Conservation (phyloP, 2,888 invertebrate genomes). For the Mesoligia furuncula region DNA sequence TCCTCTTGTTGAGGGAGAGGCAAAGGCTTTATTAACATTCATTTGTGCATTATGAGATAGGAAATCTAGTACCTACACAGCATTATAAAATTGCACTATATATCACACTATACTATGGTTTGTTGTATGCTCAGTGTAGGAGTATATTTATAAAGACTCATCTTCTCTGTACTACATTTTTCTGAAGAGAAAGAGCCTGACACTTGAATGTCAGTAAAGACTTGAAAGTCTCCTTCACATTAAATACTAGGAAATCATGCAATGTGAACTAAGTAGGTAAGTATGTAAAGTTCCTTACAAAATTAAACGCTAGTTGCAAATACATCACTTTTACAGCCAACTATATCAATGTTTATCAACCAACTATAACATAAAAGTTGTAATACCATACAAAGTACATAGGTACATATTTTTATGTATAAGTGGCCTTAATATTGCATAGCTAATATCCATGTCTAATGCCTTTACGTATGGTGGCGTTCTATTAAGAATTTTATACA, state of each 20-base stretch:
- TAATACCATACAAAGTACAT: slow-evolving; percentile 1
- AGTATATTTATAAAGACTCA: background rate
- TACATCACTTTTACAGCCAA: background rate
- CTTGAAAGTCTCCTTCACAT: background rate
- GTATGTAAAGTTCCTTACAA: background rate
- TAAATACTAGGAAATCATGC: background rate
- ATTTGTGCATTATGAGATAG: background rate
- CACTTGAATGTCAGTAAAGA: background rate
- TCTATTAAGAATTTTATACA: slow-evolving; percentile 1
- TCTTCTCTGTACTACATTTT: background rate
- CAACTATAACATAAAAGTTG: background rate
- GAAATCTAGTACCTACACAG: background rate
- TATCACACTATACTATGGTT: background rate
- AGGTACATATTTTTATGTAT: background rate
- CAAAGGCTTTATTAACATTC: background rate
- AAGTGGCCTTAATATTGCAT: slow-evolving; percentile 10
- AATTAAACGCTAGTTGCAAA: background rate
- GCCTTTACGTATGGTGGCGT: background rate
- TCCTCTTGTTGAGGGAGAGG: background rate
- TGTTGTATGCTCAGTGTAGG: background rate
- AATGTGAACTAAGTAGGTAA: too few species aligned
- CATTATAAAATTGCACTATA: background rate
- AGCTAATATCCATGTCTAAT: slow-evolving; percentile 35
- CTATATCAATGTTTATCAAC: background rate
- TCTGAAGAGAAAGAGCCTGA: background rate